Evolutionary conservation across 35 echinoderm and acorn worm species (phyloP).

Genomic region (Acanthaster planci): DNA sequence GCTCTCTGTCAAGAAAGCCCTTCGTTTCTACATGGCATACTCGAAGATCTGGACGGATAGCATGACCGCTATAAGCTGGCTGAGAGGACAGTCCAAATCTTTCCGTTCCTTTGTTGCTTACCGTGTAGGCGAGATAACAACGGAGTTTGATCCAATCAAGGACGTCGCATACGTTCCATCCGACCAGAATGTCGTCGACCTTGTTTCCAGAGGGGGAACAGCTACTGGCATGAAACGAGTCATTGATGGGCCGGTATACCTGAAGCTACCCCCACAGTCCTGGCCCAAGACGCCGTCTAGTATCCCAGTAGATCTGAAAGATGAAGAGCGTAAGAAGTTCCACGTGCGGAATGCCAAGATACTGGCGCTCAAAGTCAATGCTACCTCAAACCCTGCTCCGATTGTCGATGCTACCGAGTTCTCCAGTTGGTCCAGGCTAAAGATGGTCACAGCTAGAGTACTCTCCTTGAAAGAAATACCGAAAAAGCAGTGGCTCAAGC

Average conservation of each 20-base stretch:
- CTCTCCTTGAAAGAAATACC: too few relatives aligned
- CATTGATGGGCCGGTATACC: slow-evolving; percentile 44
- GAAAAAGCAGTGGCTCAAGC: slow-evolving; percentile 49
- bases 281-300: slow-evolving; percentile 62
- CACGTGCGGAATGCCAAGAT: slow-evolving; percentile 52
- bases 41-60: slow-evolving; percentile 53
- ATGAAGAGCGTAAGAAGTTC: slow-evolving; percentile 52
- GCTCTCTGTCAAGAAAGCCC: slow-evolving; percentile 31
- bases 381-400: too few relatives aligned
- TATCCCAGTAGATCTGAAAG: slow-evolving; percentile 9
- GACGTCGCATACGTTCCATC: slow-evolving; percentile 50
- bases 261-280: slow-evolving; percentile 39
- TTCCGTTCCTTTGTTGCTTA: slow-evolving; percentile 55
- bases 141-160: slow-evolving; percentile 39
- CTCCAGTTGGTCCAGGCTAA: slow-evolving; percentile 23
- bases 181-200: slow-evolving; percentile 62
- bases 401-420: slow-evolving; percentile 4
- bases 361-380: background rate
- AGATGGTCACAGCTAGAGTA: too few relatives aligned
- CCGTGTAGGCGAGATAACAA: slow-evolving; percentile 54
- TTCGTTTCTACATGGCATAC: slow-evolving; percentile 52
- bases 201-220: slow-evolving; percentile 63
- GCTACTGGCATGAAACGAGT: slow-evolving; percentile 48
- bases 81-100: slow-evolving; percentile 33
- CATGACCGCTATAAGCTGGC: slow-evolving; percentile 49